These are phyloP conservation scores for Pteromalus puparum DNA, from an alignment of 1,140 invertebrate species.

Conservation along the genomic window DNA sequence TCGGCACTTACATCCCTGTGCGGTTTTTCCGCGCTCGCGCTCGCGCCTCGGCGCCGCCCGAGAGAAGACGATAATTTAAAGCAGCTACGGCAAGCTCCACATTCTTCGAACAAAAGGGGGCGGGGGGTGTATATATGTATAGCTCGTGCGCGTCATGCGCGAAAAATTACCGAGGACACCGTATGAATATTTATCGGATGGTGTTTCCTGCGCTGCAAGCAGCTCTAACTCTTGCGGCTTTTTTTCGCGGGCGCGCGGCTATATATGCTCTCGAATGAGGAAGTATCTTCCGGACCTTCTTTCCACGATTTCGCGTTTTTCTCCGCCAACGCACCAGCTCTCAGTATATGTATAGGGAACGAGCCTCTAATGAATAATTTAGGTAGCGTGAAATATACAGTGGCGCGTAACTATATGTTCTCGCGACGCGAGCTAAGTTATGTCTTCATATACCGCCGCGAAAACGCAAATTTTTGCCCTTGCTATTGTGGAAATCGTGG, in stretches of 20 bases:
- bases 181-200: conserved; percentile 30
- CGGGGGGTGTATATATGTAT: neutral
- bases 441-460: too few species aligned
- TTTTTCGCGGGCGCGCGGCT: neutral
- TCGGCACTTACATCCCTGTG: too few species aligned
- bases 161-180: conserved; percentile 28
- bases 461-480: neutral
- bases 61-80: conserved; percentile 22
- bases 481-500: too few species aligned
- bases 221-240: neutral
- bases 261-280: neutral
- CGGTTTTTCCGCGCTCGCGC: too few species aligned
- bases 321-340: neutral
- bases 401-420: too few species aligned
- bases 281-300: neutral
- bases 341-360: neutral
- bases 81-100: neutral
- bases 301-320: conserved; percentile 6
- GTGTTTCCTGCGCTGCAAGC: neutral
- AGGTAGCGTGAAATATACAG: neutral
- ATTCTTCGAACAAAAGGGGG: conserved; percentile 17
- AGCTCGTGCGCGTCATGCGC: neutral
- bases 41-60: too few species aligned
- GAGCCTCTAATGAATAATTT: neutral
- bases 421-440: too few species aligned